A percentile compares a stretch with the other conserved stretches of the same genome.
phyloP scores from a whole-genome alignment of 2,888 invertebrate species.

The Lycia hirtaria region DNA sequence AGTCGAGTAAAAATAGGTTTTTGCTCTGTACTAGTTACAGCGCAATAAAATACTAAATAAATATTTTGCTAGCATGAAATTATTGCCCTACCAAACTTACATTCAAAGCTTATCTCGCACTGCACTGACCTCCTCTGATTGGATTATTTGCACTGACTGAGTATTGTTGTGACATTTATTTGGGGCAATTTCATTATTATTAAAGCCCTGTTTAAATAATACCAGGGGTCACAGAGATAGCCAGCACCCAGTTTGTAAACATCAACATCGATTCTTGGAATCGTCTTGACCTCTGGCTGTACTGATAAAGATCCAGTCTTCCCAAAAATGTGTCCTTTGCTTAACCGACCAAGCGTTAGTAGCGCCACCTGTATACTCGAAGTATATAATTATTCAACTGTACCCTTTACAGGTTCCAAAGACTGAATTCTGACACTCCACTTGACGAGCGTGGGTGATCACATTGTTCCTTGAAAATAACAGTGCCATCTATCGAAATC shows the following conservation, averaged over 20 bases:
- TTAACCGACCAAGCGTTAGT: too few relatives aligned
- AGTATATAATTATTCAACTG: too few relatives aligned
- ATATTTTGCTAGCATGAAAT: neutral
- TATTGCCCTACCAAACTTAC: constrained; percentile 12
- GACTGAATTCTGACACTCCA: too few relatives aligned
- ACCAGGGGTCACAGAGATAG: constrained; percentile 54
- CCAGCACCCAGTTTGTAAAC: constrained; percentile 32
- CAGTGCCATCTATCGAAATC: too few relatives aligned
- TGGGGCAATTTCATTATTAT: constrained; percentile 42
- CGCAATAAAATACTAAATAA: neutral
- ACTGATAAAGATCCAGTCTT: neutral
- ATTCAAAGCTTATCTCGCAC: constrained; percentile 15
- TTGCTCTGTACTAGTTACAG: neutral
- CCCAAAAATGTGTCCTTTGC: too few relatives aligned
- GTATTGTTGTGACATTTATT: constrained; percentile 42
- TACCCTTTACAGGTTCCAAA: too few relatives aligned
- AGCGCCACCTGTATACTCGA: too few relatives aligned
- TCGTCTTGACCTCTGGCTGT: neutral
- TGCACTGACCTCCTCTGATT: constrained; percentile 44
- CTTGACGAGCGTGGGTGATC: too few relatives aligned
- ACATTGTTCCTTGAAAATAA: too few relatives aligned
- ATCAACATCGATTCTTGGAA: constrained; percentile 9
- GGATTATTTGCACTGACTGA: constrained; percentile 57
- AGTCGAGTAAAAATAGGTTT: too few relatives aligned
- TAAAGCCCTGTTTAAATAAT: constrained; percentile 50